Evolutionary conservation across 2,888 invertebrate genomes (phyloP), one percentile per base, ranked within the genome.

Genomic region (Lithophane ornitopus): DNA sequence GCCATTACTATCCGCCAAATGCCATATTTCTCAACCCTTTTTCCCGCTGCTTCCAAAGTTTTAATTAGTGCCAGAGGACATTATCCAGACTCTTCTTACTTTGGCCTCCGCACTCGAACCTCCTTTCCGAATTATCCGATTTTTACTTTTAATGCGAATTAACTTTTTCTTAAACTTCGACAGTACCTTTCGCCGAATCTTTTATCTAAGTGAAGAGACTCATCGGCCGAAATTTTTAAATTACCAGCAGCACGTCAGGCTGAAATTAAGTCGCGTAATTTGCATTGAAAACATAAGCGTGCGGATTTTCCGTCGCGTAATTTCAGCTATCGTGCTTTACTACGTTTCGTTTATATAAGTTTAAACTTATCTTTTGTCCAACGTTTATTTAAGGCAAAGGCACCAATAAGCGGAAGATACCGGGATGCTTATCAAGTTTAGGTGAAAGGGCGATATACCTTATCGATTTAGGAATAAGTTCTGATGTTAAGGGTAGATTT

Each of bases 1-100:
- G 92, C 91, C 93, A 94, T 95, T 95, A 94, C 94, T 95, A 95
- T 94, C 92, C 92, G 88, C 91, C 91, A 91, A 94, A 94, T 89
- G 95, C 94, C 91, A 95, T 95, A 95, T 95, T 96, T 95, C 93
- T 94, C 92, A 94, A 95, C 94, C 95, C 95, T 94, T 96, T 95
- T 95, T 94, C 94, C 91, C 92, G 91, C 91, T 90, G 92, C 93
- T 93, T 89, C 89, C 91, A 94, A 96, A 96, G 95, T 96, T 96
- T 96, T 96, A 96, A 96, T 96, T 96, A 96, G 95, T 95, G 95
- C 94, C 96, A 93, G 94, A 95, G 95, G 96, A 96, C 95, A 95
- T 95, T 96, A 95, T 93, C 93, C 94, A 91, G 90, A 89, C 91
- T 93, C 93, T 93, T 93, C 92, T 90, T 92, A 92, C 92, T 93